Evolutionary conservation across 2,797 vertebrate species (phyloP), one percentile per base, ranked within the genome.

Genomic region (Arctocebus calabarensis): DNA sequence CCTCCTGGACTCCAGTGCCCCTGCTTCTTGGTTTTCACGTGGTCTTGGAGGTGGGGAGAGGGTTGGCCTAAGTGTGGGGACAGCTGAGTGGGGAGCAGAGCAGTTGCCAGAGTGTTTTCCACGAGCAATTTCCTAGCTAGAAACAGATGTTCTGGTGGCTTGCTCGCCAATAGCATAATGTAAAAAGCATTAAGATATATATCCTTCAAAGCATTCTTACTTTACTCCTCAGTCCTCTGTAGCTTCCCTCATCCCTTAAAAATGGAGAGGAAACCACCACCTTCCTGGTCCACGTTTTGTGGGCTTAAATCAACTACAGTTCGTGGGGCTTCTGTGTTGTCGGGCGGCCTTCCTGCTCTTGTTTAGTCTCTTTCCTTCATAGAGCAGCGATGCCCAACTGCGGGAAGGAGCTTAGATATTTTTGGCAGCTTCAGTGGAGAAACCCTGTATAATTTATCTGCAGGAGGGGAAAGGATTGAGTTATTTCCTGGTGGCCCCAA

Each of bases 111-210:
- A 98, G 98, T 97, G 98, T 99, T 99, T 99, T 99, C 98, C 98
- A 98, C 97, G 95, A 98, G 98, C 95, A 96, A 88, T 97, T 98
- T 97, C 95, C 94, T 98, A 97, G 98, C 98, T 98, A 98, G 98
- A 99, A 99, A 99, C 99, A 99, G 98, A 99, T 99, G 98, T 98
- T 98, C 91, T 64, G 86, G 94, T 98, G 98, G 97, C 97, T 29
- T 70, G 93, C 92, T 90, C 93, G 97, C 96, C 97, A 97, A 97
- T 34, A 97, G 97, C 97, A 70, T 98, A 88, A 97, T 97, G 97
- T 95, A 95, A 97, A 98, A 98, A 98, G 97, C 96, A 94, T 97
- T 96, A 97, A 66, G 90, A 96, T 97, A 94, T 57, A 71, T 96
- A 96, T 68, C 89, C 96, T 98, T 99, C 96, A 97, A 98, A 98